Evolutionary conservation across 1,140 invertebrate genomes (phyloP).

Genomic region (Zophobas morio): DNA sequence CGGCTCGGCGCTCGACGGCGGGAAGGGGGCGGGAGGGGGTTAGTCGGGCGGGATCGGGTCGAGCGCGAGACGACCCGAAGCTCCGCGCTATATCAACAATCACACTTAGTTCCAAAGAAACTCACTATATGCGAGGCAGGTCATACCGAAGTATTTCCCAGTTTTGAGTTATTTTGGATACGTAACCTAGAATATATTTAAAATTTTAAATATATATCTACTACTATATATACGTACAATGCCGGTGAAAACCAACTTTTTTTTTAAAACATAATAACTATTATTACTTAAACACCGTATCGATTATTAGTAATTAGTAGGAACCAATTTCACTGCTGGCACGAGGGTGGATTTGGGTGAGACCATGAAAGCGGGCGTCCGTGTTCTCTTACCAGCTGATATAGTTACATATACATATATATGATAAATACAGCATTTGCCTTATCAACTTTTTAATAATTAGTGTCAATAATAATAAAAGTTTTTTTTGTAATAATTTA

Average conservation of each 20-base stretch:
- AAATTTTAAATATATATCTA: slow-evolving; percentile 69
- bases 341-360: slow-evolving; percentile 61
- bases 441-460: slow-evolving; percentile 66
- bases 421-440: slow-evolving; percentile 67
- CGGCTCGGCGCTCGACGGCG: slow-evolving; percentile 51
- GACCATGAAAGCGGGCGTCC: slow-evolving; percentile 55
- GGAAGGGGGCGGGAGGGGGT: slow-evolving; percentile 28
- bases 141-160: slow-evolving; percentile 75
- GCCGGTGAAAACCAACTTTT: slow-evolving; percentile 66
- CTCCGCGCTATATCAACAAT: slow-evolving; percentile 71
- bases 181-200: slow-evolving; percentile 72
- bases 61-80: slow-evolving; percentile 10
- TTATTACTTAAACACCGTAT: slow-evolving; percentile 68
- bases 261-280: slow-evolving; percentile 68
- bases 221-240: slow-evolving; percentile 69
- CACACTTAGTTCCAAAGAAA: slow-evolving; percentile 81
- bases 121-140: slow-evolving; percentile 80
- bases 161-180: slow-evolving; percentile 80
- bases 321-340: slow-evolving; percentile 71
- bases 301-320: slow-evolving; percentile 71
- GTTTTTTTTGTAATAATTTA: slow-evolving; percentile 66
- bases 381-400: slow-evolving; percentile 64
- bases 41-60: slow-evolving; percentile 7
- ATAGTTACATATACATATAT: slow-evolving; percentile 68
- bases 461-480: slow-evolving; percentile 67